Percentiles rank a stretch among this genome's conserved stretches.
Conservation (phyloP, 2,113 vertebrate genomes). For the Suricata suricatta region DNA sequence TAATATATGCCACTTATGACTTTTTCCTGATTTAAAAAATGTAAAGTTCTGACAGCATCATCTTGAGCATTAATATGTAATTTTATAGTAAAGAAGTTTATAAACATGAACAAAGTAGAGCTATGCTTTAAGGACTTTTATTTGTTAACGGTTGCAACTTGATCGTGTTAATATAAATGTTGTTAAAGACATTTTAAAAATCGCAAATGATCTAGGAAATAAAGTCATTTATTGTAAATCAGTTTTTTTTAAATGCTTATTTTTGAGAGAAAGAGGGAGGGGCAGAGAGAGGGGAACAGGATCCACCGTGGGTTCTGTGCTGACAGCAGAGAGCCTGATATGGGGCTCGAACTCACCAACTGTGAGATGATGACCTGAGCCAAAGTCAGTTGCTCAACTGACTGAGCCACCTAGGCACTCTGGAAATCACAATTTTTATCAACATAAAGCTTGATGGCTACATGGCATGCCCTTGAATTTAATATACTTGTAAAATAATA, state of each 20-base stretch:
- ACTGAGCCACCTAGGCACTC: background rate
- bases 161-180: background rate
- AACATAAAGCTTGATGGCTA: background rate
- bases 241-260: no score
- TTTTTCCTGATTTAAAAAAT: conserved; percentile 22
- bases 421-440: background rate
- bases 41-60: background rate
- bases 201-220: background rate
- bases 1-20: background rate
- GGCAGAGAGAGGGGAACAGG: no score
- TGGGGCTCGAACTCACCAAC: no score
- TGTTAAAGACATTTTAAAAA: background rate
- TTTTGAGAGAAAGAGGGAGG: no score
- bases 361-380: no score
- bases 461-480: background rate
- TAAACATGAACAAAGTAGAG: background rate
- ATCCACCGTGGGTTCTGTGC: no score
- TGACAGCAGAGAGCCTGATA: no score
- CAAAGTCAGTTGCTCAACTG: no score
- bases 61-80: background rate
- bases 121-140: conserved; percentile 16
- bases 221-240: background rate
- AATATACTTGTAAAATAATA: background rate
- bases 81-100: background rate
- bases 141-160: background rate